Percentiles rank a stretch among this genome's conserved stretches.
phyloP scores from a whole-genome alignment of 1,140 invertebrate genomes.

The Diorhabda carinulata region DNA sequence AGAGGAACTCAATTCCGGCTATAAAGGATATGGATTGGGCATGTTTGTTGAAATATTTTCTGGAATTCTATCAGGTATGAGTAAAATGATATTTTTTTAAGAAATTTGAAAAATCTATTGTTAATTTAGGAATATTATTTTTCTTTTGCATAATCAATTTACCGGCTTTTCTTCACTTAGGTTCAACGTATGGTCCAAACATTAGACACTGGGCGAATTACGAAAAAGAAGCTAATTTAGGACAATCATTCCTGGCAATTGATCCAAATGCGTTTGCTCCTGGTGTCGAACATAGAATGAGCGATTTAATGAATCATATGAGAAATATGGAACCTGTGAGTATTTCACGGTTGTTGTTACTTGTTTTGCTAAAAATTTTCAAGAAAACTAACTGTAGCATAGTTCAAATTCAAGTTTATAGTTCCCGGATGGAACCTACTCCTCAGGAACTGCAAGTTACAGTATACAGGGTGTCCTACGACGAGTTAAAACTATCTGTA shows the following conservation, averaged over 20 bases:
- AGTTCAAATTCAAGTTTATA: too few species aligned
- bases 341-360: not conserved
- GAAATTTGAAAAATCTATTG: too few species aligned
- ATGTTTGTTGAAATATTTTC: constrained; percentile 84
- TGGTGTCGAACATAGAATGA: constrained; percentile 73
- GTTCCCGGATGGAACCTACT: too few species aligned
- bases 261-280: constrained; percentile 79
- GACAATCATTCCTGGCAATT: constrained; percentile 88
- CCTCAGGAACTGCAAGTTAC: too few species aligned
- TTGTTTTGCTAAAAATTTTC: too few species aligned
- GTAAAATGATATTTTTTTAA: constrained; percentile 3
- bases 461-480: too few species aligned
- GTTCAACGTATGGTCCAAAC: constrained; percentile 63
- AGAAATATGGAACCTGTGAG: constrained; percentile 34
- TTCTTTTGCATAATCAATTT: too few species aligned
- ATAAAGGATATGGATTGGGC: constrained; percentile 87
- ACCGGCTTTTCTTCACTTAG: constrained; percentile 40
- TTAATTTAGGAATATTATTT: too few species aligned
- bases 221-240: constrained; percentile 67
- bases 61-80: constrained; percentile 63
- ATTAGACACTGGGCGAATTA: constrained; percentile 69
- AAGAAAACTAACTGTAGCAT: too few species aligned
- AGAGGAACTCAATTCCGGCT: constrained; percentile 63
- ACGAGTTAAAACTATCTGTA: too few species aligned
- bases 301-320: constrained; percentile 31